Evolutionary conservation across 2,888 invertebrate species (phyloP).

Genomic region (Hydraecia micacea): DNA sequence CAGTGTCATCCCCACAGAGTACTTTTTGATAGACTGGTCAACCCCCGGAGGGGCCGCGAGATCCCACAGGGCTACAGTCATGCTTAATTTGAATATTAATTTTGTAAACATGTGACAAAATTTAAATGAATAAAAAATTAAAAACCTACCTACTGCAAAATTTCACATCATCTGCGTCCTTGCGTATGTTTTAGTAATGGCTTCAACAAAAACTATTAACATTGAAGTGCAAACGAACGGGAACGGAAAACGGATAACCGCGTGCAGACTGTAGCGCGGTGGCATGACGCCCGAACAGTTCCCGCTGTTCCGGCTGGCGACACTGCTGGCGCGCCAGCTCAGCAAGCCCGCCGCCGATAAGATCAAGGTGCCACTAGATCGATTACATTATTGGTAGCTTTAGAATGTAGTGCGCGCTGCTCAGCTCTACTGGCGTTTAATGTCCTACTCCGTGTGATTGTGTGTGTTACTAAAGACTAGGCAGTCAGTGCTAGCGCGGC

Average conservation of each 20-base stretch:
- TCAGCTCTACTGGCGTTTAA: background rate
- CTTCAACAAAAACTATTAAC: background rate
- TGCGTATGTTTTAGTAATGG: background rate
- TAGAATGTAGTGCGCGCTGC: background rate
- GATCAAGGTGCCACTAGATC: conserved; percentile 69
- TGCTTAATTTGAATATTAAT: background rate
- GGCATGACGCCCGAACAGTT: conserved; percentile 57
- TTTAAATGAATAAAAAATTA: background rate
- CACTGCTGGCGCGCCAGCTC: conserved; percentile 75
- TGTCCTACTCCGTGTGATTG: background rate
- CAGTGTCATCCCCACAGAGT: too few relatives aligned
- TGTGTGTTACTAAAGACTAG: background rate
- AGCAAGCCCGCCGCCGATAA: conserved; percentile 72
- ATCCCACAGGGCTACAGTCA: background rate
- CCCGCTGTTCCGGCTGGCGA: conserved; percentile 75
- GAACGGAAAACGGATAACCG: background rate
- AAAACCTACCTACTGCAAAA: background rate
- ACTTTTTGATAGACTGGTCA: too few relatives aligned
- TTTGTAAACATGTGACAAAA: background rate
- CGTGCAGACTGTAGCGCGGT: background rate
- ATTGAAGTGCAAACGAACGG: background rate
- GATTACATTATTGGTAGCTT: background rate
- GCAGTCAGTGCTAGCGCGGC: background rate
- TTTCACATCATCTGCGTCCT: background rate
- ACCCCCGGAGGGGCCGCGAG: too few relatives aligned